A percentile compares a stretch with the other conserved stretches of the same genome.
Evolutionary conservation across 2,797 vertebrate species (phyloP).

Genomic region (Sebastes trivittatus): DNA sequence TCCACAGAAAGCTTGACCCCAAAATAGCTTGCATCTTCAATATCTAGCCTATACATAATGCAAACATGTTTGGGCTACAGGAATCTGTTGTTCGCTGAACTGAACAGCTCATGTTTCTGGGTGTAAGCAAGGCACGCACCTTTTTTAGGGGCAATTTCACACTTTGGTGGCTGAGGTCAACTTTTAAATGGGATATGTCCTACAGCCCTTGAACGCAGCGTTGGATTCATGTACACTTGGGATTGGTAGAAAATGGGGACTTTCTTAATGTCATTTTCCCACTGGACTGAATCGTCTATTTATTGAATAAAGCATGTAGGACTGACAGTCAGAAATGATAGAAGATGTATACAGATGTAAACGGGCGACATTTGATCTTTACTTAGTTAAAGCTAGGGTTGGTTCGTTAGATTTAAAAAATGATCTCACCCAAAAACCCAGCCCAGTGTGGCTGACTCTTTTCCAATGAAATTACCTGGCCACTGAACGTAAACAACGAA

Average conservation of each 20-base stretch:
- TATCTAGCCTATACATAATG: neutral
- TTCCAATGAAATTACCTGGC: too few species aligned
- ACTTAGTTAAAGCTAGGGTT: too few species aligned
- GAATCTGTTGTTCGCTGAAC: neutral
- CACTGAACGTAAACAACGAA: too few species aligned
- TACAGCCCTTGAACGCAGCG: slow-evolving; percentile 14
- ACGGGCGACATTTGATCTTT: neutral
- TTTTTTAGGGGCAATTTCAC: neutral
- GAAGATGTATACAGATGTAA: neutral
- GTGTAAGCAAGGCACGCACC: neutral
- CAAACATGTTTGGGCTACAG: neutral
- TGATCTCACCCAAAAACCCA: too few species aligned
- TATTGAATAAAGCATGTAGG: neutral
- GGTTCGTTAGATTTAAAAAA: too few species aligned
- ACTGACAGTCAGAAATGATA: neutral
- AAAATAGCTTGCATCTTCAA: neutral
- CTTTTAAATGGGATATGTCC: neutral
- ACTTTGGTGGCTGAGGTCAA: neutral
- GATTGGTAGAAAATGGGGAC: slow-evolving; percentile 3
- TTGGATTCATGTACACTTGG: neutral
- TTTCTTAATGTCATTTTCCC: slow-evolving; percentile 1
- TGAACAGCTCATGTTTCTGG: neutral
- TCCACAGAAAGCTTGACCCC: neutral
- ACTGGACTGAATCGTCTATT: neutral
- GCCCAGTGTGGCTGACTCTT: too few species aligned